A percentile compares a stretch with the other conserved stretches of the same genome.
phyloP scores from a whole-genome alignment of 2,113 vertebrate species.

The Epinephelus fuscoguttatus region DNA sequence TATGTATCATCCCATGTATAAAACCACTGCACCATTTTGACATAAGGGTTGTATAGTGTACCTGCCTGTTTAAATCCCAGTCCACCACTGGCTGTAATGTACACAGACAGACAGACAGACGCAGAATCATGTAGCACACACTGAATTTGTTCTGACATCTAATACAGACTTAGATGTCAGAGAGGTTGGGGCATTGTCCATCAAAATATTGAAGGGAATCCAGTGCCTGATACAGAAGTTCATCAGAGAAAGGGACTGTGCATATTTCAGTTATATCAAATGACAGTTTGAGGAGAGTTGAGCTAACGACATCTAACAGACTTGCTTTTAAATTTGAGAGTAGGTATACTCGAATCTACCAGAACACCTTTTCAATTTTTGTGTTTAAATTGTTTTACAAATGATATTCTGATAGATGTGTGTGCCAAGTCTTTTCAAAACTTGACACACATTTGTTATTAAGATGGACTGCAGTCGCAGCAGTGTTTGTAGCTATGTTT shows the following conservation, averaged over 20 bases:
- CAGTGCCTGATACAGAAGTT: not conserved
- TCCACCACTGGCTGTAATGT: conserved; percentile 14
- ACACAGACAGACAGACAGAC: conserved; percentile 31
- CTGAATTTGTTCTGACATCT: conserved; percentile 36
- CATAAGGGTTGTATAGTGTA: not conserved
- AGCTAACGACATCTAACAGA: not conserved
- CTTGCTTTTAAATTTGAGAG: not conserved
- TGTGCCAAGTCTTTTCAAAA: not conserved
- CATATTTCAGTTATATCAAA: conserved; percentile 5
- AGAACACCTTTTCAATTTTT: not conserved
- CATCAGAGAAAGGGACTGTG: not conserved
- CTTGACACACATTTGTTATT: not conserved
- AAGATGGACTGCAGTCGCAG: not conserved
- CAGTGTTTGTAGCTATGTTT: not conserved
- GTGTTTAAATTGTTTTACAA: not conserved
- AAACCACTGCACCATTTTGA: not conserved
- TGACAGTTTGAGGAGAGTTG: conserved; percentile 1
- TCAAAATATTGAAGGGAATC: conserved; percentile 61
- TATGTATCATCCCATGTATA: not conserved
- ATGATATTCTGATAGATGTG: not conserved
- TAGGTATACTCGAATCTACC: not conserved
- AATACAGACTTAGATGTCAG: conserved; percentile 40
- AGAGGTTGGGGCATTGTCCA: conserved; percentile 69
- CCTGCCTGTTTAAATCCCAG: not conserved
- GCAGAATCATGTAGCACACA: conserved; percentile 65